Evolutionary conservation across 2,797 vertebrate genomes (phyloP).

Genomic region (Buceros bicornis): DNA sequence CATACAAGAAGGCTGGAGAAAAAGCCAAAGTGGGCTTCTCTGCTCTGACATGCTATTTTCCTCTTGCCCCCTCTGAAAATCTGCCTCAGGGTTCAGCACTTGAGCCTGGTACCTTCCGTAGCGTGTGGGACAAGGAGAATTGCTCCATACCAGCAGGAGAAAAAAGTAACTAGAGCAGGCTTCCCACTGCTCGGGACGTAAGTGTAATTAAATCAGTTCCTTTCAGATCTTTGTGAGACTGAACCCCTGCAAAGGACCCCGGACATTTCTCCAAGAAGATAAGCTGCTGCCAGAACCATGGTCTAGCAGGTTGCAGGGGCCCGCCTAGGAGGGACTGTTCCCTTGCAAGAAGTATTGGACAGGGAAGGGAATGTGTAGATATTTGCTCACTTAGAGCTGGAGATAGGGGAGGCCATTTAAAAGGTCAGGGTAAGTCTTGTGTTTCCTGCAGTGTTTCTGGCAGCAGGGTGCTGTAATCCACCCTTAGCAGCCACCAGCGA

Average conservation of each 20-base stretch:
- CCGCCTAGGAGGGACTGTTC: background rate
- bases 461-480: background rate
- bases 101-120: background rate
- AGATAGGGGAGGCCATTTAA: background rate
- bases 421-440: background rate
- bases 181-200: background rate
- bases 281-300: background rate
- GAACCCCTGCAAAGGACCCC: background rate
- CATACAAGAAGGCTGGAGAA: background rate
- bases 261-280: background rate
- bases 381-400: background rate
- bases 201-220: background rate
- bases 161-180: background rate
- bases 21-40: background rate
- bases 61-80: background rate
- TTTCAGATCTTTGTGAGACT: background rate
- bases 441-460: background rate
- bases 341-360: background rate
- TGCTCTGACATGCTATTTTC: background rate
- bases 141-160: background rate
- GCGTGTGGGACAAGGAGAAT: accelerated
- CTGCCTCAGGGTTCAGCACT: background rate
- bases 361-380: background rate
- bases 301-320: background rate
- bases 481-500: background rate